Conservation (phyloP, 2,113 vertebrate species). For the sheep (Ovis aries) region DNA sequence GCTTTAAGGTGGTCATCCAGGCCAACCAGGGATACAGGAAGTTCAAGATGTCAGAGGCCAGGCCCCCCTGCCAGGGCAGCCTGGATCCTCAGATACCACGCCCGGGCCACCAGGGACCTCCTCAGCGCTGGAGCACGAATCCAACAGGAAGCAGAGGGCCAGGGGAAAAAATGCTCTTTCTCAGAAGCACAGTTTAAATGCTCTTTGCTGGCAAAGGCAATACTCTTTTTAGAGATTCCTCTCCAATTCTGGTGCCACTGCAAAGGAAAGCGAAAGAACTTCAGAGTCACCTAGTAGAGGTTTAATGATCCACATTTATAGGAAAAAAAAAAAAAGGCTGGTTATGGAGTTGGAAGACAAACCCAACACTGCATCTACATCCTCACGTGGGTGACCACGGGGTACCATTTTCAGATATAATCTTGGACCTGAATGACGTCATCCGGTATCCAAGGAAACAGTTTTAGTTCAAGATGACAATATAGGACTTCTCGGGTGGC, state of each 20-base stretch:
- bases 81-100: background rate
- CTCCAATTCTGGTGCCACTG: background rate
- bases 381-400: fast-evolving
- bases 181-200: background rate
- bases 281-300: background rate
- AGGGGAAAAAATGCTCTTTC: background rate
- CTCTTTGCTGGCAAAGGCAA: background rate
- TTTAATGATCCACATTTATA: background rate
- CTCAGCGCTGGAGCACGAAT: fast-evolving
- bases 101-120: background rate
- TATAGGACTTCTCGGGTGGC: background rate
- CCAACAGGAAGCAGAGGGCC: background rate
- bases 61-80: background rate
- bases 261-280: background rate
- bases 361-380: background rate
- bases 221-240: background rate
- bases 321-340: background rate
- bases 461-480: background rate
- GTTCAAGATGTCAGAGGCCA: background rate
- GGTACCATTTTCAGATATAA: background rate
- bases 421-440: background rate
- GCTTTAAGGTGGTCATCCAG: background rate
- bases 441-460: background rate
- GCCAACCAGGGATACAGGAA: background rate
- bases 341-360: background rate